These are phyloP conservation scores for Eretmocerus hayati DNA, from an alignment of 2,888 invertebrate species.

Conservation along the genomic window DNA sequence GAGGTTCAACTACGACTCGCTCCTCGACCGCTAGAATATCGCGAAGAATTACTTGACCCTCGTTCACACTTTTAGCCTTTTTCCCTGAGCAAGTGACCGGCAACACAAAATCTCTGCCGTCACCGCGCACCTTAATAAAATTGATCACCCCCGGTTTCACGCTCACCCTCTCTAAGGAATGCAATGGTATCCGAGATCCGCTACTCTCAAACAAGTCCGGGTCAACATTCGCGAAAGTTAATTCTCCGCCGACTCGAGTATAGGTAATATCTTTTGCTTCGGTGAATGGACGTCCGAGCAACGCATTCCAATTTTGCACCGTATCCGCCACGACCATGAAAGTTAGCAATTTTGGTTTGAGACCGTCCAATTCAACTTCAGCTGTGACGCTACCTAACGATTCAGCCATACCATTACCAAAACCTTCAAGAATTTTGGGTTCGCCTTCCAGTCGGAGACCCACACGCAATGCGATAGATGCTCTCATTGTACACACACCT, in stretches of 20 bases:
- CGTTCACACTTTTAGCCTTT: background rate
- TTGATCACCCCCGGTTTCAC: no score
- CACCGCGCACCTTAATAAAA: background rate
- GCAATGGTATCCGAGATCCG: no score
- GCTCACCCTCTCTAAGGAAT: no score
- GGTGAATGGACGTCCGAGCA: no score
- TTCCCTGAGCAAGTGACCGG: background rate
- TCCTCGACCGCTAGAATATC: background rate
- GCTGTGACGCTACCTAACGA: conserved; percentile 6
- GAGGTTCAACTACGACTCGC: background rate
- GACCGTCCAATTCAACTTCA: background rate
- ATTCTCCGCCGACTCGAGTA: no score
- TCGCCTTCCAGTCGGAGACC: background rate
- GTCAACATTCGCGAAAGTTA: no score
- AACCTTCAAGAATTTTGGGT: background rate
- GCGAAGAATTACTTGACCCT: no score
- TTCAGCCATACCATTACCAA: conserved; percentile 1
- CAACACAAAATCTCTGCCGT: background rate
- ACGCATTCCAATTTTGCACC: conserved; percentile 1
- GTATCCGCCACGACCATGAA: conserved; percentile 12
- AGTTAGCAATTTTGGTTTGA: background rate
- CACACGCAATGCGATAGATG: background rate
- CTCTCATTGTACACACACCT: conserved; percentile 10
- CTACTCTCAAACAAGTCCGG: no score
- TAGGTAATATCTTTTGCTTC: conserved; percentile 9